Evolutionary conservation across 2,113 vertebrate genomes (phyloP), one percentile per base, ranked within the genome.

Genomic region (Rhodinocichla rosea): DNA sequence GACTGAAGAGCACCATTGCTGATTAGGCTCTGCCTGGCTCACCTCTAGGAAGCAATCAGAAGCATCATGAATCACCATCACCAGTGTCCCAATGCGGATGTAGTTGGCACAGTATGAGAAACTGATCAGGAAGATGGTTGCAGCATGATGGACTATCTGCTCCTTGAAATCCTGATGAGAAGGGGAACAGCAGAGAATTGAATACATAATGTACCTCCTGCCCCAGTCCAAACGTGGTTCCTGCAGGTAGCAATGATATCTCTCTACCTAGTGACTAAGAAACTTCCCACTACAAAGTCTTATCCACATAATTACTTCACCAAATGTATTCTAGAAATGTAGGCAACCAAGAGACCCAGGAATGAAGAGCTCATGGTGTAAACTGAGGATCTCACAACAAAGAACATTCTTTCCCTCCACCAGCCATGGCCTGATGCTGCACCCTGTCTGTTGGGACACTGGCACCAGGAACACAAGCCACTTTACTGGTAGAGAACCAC

Each of bases 71-170:
- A 99, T 92, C 87, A 99, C 94, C 98, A 99, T 93, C 92, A 99
- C 98, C 89, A 99, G 80, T 0, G 98, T 98, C 28, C 99, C 99
- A 4, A 99, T 97, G 53, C 99, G 98, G 89, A 99, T 97, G 64
- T 98, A 99, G 94, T 99, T 99, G 35, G 97, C 69, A 56, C 98
- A 98, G 97, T 99, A 99, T 3, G 99, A 99, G 97, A 99, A 99
- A 35, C 95, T 76, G 35, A 99, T 98, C 73, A 99, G 98, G 96
- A 98, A 95, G 87, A 99, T 97, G 83, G 99, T 99, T 84, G 98
- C 98, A 24, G 98, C 98, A 55, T 99, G 99, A 97, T 99, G 99
- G 78, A 99, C 68, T 27, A 99, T 98, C 96, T 99, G 99, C 91
- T 99, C 98, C 87, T 97, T 98, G 90, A 99, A 99, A 91, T 99